Conservation (phyloP, 1,140 invertebrate genomes). For the Dreissena polymorpha region DNA sequence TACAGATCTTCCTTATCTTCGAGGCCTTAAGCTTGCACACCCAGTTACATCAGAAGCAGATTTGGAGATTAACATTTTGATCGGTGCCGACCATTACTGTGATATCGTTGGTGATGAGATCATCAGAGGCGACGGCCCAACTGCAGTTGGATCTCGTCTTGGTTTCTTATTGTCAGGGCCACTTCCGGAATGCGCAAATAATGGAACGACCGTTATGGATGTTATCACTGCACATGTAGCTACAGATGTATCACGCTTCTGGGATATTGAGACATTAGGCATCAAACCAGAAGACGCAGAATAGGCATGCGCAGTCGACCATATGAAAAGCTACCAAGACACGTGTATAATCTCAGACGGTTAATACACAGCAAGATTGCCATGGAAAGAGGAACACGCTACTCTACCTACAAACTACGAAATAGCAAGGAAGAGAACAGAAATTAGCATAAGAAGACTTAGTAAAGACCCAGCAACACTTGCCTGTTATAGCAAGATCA, state of each 20-base stretch:
- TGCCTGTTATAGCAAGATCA: constrained; percentile 31
- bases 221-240: constrained; percentile 10
- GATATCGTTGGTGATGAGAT: constrained; percentile 31
- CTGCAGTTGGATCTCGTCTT: constrained; percentile 48
- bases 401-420: constrained; percentile 13
- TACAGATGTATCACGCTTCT: constrained; percentile 34
- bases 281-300: constrained; percentile 2
- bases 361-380: constrained; percentile 42
- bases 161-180: constrained; percentile 49
- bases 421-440: constrained; percentile 19
- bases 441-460: constrained; percentile 27
- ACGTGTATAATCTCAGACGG: constrained; percentile 21
- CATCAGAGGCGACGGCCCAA: constrained; percentile 45
- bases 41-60: background rate
- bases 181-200: background rate
- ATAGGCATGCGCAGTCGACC: background rate
- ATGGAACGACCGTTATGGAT: constrained; percentile 16
- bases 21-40: constrained; percentile 47
- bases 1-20: background rate
- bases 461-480: constrained; percentile 36
- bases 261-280: constrained; percentile 44
- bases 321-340: constrained; percentile 24
- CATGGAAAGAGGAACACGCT: constrained; percentile 48
- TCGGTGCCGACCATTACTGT: constrained; percentile 50
- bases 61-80: constrained; percentile 27